Conservation (phyloP, 2,113 vertebrate genomes). For the Bettongia penicillata region DNA sequence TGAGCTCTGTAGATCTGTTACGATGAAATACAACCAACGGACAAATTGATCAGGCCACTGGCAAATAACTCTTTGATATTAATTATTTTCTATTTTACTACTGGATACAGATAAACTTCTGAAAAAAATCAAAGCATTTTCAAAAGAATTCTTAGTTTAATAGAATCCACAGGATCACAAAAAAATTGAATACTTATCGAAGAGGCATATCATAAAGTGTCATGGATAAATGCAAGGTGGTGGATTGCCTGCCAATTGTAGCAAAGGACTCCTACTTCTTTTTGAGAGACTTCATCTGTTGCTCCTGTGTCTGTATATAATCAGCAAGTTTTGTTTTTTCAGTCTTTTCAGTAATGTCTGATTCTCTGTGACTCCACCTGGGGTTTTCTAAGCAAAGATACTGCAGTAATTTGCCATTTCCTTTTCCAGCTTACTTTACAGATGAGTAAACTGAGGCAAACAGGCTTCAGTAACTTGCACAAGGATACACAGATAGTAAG, state of each 20-base stretch:
- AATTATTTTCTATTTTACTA: too few relatives aligned
- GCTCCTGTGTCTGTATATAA: neutral
- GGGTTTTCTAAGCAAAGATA: neutral
- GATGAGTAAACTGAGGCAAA: neutral
- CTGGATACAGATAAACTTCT: too few relatives aligned
- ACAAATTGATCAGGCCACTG: neutral
- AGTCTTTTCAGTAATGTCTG: neutral
- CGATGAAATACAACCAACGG: neutral
- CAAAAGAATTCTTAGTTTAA: too few relatives aligned
- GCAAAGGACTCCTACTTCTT: neutral
- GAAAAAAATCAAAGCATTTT: too few relatives aligned
- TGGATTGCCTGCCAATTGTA: neutral
- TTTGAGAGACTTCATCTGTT: neutral
- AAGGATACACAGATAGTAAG: neutral
- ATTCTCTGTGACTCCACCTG: neutral
- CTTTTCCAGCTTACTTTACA: neutral
- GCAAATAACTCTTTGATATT: too few relatives aligned
- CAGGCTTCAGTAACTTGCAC: neutral
- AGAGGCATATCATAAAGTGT: too few relatives aligned
- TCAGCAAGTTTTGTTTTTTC: neutral
- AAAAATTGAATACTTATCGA: too few relatives aligned
- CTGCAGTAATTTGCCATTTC: neutral
- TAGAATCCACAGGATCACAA: too few relatives aligned
- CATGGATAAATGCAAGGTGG: neutral
- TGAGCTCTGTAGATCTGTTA: slow-evolving; percentile 85